Evolutionary conservation across 2,797 vertebrate genomes (phyloP).

Genomic region (Malacoctenus gilli): DNA sequence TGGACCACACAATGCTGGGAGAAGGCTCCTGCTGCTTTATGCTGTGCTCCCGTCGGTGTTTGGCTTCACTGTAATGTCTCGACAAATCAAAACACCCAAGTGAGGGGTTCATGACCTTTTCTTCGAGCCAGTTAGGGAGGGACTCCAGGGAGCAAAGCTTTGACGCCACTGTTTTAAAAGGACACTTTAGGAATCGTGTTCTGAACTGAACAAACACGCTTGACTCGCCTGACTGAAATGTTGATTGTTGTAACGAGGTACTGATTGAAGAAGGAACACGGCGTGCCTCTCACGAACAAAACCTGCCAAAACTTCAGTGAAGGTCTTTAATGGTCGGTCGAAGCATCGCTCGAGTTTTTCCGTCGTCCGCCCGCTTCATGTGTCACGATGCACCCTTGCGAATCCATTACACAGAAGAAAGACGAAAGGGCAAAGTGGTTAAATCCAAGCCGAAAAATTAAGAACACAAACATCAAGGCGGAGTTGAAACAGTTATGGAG

Average conservation of each 20-base stretch:
- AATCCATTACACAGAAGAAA: constrained; percentile 32
- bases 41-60: no score
- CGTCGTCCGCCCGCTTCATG: constrained; percentile 18
- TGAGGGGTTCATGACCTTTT: no score
- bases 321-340: constrained; percentile 28
- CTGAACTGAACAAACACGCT: constrained; percentile 10
- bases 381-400: constrained; percentile 12
- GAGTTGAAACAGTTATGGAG: not conserved
- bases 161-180: constrained; percentile 4
- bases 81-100: no score
- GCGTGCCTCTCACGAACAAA: constrained; percentile 24
- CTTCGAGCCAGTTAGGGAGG: no score
- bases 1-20: no score
- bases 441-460: not conserved
- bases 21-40: no score
- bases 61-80: no score
- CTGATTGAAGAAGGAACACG: constrained; percentile 17
- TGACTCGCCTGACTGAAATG: constrained; percentile 5
- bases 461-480: not conserved
- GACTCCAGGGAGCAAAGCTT: no score
- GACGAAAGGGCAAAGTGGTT: constrained; percentile 26
- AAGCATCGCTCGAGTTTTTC: constrained; percentile 22
- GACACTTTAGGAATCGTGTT: not conserved
- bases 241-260: not conserved
- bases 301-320: constrained; percentile 30